These are phyloP conservation scores for Pogonomyrmex barbatus DNA, from an alignment of 1,140 invertebrate genomes.

Conservation along the genomic window DNA sequence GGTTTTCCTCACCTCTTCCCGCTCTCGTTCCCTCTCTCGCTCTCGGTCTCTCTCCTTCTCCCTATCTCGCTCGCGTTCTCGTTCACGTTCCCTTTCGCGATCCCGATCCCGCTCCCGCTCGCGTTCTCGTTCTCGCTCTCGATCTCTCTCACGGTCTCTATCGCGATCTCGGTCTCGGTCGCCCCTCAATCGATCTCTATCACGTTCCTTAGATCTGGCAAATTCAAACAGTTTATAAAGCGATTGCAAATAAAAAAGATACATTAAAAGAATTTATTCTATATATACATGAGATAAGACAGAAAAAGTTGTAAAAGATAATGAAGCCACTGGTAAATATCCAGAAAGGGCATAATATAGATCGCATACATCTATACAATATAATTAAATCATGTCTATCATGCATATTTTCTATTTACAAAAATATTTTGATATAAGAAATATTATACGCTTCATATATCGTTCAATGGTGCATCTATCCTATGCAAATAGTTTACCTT, in stretches of 20 bases:
- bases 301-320: neutral
- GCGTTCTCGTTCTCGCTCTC: constrained; percentile 79
- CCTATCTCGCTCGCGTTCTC: constrained; percentile 77
- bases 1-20: constrained; percentile 87
- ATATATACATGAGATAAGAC: neutral
- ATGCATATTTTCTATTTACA: neutral
- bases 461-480: neutral
- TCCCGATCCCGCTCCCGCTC: constrained; percentile 80
- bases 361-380: constrained; percentile 3
- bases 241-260: neutral
- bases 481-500: constrained; percentile 78
- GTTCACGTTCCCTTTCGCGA: constrained; percentile 80
- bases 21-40: constrained; percentile 82
- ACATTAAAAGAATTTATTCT: neutral
- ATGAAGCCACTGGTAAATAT: constrained; percentile 1
- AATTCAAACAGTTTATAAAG: constrained; percentile 1
- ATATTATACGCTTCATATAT: neutral
- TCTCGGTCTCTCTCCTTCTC: constrained; percentile 80
- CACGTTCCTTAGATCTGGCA: constrained; percentile 84
- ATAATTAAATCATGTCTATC: neutral
- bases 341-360: neutral
- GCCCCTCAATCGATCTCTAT: constrained; percentile 84
- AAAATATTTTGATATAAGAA: neutral
- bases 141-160: constrained; percentile 78
- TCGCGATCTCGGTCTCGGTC: constrained; percentile 85